phyloP scores from a whole-genome alignment of 2,797 vertebrate species.

The Anniella stebbinsi region DNA sequence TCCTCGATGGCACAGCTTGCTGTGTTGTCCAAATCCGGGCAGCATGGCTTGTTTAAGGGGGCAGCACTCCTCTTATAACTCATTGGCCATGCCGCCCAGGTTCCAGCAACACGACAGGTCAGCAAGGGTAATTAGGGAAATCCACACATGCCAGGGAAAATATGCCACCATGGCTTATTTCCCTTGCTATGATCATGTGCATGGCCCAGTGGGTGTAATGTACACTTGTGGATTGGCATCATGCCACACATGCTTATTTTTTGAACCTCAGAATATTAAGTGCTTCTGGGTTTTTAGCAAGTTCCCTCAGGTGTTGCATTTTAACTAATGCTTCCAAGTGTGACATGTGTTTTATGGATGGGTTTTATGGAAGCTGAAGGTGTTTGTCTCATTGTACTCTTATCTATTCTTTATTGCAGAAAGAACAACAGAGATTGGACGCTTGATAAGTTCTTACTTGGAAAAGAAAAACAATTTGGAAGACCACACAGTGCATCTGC shows the following conservation, averaged over 20 bases:
- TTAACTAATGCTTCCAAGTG: neutral
- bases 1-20: no score
- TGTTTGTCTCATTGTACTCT: neutral
- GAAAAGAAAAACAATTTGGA: slow-evolving; percentile 89
- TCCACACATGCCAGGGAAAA: no score
- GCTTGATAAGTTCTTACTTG: slow-evolving; percentile 90
- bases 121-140: no score
- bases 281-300: neutral
- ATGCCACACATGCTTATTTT: neutral
- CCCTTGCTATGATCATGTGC: no score
- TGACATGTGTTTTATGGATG: neutral
- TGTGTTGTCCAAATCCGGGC: no score
- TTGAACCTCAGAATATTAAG: neutral
- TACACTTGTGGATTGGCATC: neutral
- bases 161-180: no score
- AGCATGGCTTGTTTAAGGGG: no score
- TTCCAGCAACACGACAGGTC: no score
- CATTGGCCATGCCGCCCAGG: no score
- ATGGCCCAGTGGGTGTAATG: neutral
- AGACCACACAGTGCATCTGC: slow-evolving; percentile 92
- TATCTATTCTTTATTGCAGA: slow-evolving; percentile 75
- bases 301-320: neutral
- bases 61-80: no score
- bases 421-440: slow-evolving; percentile 90
- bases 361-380: neutral